Conservation (phyloP, 1,140 invertebrate genomes). For the Halotydeus destructor region DNA sequence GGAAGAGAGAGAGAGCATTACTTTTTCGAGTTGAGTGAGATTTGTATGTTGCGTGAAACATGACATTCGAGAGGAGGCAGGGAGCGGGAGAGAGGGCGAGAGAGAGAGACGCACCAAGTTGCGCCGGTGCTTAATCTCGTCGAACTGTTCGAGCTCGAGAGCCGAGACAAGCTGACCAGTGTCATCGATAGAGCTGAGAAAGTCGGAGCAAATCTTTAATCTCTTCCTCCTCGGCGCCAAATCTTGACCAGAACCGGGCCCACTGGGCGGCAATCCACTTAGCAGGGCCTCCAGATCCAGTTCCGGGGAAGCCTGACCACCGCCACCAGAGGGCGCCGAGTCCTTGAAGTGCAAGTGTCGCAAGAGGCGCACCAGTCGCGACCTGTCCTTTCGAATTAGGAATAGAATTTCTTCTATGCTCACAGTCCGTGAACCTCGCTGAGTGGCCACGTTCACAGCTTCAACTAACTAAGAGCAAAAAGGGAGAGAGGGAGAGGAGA, state of each 20-base stretch:
- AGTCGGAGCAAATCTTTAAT: constrained; percentile 23
- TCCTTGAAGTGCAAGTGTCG: constrained; percentile 32
- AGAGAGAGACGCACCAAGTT: constrained; percentile 18
- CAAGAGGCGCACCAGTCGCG: constrained; percentile 32
- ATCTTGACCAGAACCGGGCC: no score
- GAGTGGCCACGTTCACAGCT: constrained; percentile 30
- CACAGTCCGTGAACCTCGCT: constrained; percentile 28
- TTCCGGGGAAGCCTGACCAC: constrained; percentile 6
- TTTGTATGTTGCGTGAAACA: no score
- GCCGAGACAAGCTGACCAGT: constrained; percentile 21
- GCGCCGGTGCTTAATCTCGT: constrained; percentile 23
- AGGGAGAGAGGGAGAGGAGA: no score
- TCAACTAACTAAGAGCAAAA: constrained; percentile 34
- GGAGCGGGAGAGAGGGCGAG: neutral
- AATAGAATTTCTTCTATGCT: constrained; percentile 39
- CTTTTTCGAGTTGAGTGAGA: no score
- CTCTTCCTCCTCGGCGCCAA: constrained; percentile 17
- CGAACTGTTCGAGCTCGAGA: constrained; percentile 21
- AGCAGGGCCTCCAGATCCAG: neutral
- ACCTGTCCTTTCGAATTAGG: constrained; percentile 39
- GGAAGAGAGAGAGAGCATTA: neutral
- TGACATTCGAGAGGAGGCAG: constrained; percentile 8
- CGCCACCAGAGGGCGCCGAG: constrained; percentile 16
- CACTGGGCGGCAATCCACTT: neutral
- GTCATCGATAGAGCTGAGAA: constrained; percentile 22